phyloP scores from a whole-genome alignment of 2,797 vertebrate genomes.

The Coendou prehensilis region DNA sequence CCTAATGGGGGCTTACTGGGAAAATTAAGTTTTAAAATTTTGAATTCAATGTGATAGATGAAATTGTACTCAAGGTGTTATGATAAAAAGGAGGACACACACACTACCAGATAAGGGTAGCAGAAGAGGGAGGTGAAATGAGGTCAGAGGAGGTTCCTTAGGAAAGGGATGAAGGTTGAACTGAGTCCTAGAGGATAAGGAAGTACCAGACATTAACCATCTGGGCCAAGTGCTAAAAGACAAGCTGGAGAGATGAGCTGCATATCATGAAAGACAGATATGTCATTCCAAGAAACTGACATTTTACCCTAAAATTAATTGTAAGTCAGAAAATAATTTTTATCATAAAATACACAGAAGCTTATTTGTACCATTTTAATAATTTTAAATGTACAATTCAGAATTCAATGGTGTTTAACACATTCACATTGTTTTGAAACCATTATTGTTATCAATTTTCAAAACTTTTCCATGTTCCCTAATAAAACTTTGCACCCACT shows the following conservation, averaged over 20 bases:
- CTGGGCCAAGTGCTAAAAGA: background rate
- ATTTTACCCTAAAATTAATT: conserved; percentile 34
- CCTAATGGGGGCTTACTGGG: background rate
- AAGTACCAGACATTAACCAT: background rate
- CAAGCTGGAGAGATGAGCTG: background rate
- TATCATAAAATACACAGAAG: background rate
- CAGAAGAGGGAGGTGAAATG: fast-evolving
- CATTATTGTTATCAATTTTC: background rate
- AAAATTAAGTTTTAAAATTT: background rate
- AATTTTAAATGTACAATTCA: background rate
- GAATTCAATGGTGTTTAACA: background rate
- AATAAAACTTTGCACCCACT: background rate
- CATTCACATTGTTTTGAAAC: background rate
- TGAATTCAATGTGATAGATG: background rate
- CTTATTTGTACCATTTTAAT: background rate
- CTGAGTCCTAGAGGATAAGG: background rate
- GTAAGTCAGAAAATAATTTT: background rate
- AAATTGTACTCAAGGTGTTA: background rate
- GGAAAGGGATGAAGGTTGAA: background rate
- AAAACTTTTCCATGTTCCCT: background rate
- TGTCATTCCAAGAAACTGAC: background rate
- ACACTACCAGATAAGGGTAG: background rate
- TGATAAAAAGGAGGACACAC: background rate
- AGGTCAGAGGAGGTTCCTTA: background rate
- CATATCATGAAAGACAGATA: background rate